Base-by-base conservation (phyloP, 2,113 vertebrate species). In the Carassius auratus region DNA sequence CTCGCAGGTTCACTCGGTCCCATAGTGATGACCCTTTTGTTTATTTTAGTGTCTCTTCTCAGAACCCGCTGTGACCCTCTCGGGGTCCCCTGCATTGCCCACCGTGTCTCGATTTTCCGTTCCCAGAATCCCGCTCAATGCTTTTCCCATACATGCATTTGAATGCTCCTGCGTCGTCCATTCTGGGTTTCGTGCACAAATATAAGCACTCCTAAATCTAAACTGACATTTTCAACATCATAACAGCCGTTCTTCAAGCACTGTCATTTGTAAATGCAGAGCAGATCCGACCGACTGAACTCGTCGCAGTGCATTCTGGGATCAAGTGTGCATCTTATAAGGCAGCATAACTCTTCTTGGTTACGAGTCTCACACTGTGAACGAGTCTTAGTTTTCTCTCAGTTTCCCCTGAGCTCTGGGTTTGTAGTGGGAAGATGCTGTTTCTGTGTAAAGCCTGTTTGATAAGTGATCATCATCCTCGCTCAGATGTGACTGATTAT, bases 121-220 rank as follows among this genome's bases (percentile, higher is more conserved):
- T 81, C 80, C 80, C 62, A 69, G 62, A 52, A 69, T 33, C 62
- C 62, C 17, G 17, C 9, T 30, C n/a, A 3, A 5, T 30, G 59
- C 23, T 64, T 62, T 81, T 81, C 78, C 78, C 78, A 81, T 66
- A 14, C 52, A 38, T 3, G 17, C 26, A 59, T 4, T 19, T 2
- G 26, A 45, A 64, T 61, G 23, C n/a, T 78, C 76, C 19, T 4
- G 33, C 13, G 21, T 59, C 33, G 66, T 48, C 59, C 8, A 12
- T 26, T 7, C 42, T 50, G 62, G 38, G 33, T 30, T 30, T n/a
- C 36, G 9, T 64, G 59, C 13, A 23, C 62, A 45, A 61, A 80
- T 80, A 45, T 64, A 80, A 66, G n/a, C 80, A 55, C 38, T 52
- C 80, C 48, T 69, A 69, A 81, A 81, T 81, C 64, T 81, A 30